These are phyloP conservation scores for Venturia canescens DNA, from an alignment of 1,140 invertebrate genomes.

Conservation along the genomic window DNA sequence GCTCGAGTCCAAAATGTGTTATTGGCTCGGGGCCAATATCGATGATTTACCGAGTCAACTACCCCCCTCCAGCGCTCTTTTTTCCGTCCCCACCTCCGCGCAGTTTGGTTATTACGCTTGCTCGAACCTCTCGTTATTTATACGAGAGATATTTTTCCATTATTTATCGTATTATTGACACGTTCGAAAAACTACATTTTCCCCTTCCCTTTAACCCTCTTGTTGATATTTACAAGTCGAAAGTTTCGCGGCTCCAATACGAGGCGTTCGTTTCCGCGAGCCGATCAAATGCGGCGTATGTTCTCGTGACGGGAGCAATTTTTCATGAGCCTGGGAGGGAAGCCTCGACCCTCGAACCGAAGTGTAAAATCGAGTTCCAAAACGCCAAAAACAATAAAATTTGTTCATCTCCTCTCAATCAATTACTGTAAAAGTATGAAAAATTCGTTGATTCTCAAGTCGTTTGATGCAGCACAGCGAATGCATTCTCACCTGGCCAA, in stretches of 20 bases:
- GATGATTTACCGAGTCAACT: slow-evolving; percentile 65
- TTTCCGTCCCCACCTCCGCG: not conserved
- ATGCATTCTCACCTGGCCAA: slow-evolving; percentile 76
- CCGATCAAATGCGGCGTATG: not conserved
- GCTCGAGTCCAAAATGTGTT: slow-evolving; percentile 50
- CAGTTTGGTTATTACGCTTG: slow-evolving; percentile 65
- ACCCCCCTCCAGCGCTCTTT: not conserved
- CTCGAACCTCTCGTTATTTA: slow-evolving; percentile 64
- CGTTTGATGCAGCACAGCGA: slow-evolving; percentile 1
- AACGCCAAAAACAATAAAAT: too few relatives aligned
- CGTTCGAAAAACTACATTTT: not conserved
- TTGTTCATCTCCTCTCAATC: too few relatives aligned
- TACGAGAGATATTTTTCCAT: slow-evolving; percentile 47
- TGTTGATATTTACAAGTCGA: not conserved
- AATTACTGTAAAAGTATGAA: too few relatives aligned
- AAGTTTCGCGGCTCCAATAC: not conserved
- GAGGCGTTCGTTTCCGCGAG: not conserved
- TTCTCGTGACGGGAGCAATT: not conserved
- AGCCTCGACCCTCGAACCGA: too few relatives aligned
- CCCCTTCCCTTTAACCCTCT: not conserved
- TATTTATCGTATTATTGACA: slow-evolving; percentile 34
- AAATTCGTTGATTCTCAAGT: not conserved
- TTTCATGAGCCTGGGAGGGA: not conserved
- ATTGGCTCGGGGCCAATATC: slow-evolving; percentile 67
- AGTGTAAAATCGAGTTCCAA: too few relatives aligned